Percentiles rank a stretch among this genome's conserved stretches.
phyloP scores from a whole-genome alignment of 2,113 vertebrate species.

The Eonycteris spelaea region DNA sequence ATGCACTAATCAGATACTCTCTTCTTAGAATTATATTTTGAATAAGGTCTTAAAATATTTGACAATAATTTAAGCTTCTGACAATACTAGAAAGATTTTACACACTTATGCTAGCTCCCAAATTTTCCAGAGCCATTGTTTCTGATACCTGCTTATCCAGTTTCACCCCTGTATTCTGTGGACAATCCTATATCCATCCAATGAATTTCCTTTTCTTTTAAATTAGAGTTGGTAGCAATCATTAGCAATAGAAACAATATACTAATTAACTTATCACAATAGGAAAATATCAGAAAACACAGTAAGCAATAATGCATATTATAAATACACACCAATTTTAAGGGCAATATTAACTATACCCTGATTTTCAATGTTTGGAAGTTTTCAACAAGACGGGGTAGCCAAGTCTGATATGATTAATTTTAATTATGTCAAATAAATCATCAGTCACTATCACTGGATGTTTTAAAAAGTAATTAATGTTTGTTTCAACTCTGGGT shows the following conservation, averaged over 20 bases:
- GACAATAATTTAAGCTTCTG: background rate
- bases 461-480: background rate
- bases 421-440: background rate
- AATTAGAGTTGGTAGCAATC: background rate
- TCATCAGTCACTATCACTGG: background rate
- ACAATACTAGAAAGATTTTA: background rate
- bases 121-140: background rate
- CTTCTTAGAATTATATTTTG: background rate
- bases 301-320: background rate
- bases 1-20: background rate
- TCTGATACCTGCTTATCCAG: background rate
- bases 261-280: background rate
- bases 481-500: background rate
- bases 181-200: background rate
- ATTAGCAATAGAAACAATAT: background rate
- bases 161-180: background rate
- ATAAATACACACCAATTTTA: background rate
- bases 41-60: background rate
- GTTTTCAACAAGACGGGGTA: background rate
- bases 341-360: background rate
- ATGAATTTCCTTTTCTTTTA: background rate
- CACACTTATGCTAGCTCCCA: background rate
- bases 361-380: background rate
- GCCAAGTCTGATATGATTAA: background rate
- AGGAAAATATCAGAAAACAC: background rate